Percentiles rank a stretch among this genome's conserved stretches.
phyloP scores from a whole-genome alignment of 2,888 invertebrate genomes.

The Leptinotarsa peninsularis region DNA sequence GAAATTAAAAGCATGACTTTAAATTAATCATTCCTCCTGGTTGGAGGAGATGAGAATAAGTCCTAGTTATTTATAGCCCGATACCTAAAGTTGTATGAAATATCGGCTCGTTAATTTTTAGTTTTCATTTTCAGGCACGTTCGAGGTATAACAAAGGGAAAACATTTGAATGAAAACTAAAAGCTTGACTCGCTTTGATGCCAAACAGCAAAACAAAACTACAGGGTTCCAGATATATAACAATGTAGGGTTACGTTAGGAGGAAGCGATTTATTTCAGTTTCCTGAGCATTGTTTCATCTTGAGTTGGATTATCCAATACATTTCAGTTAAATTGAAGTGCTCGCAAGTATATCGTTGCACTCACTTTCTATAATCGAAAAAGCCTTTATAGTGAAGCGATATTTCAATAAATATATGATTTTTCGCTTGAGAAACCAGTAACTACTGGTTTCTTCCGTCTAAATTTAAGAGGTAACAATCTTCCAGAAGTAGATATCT shows the following conservation, averaged over 20 bases:
- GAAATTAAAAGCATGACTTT: not conserved
- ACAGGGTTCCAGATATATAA: not conserved
- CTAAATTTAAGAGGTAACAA: too few species aligned
- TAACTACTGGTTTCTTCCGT: too few species aligned
- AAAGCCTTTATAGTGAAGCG: too few species aligned
- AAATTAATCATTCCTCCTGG: slow-evolving; percentile 11
- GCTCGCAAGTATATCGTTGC: too few species aligned
- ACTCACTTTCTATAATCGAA: too few species aligned
- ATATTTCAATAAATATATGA: too few species aligned
- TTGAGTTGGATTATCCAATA: not conserved
- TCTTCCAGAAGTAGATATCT: too few species aligned
- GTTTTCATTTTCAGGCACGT: slow-evolving; percentile 41
- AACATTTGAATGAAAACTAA: not conserved
- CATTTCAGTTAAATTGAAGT: not conserved
- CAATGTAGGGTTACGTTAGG: not conserved
- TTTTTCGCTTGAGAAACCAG: too few species aligned
- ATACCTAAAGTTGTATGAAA: slow-evolving; percentile 37
- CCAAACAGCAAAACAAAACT: slow-evolving; percentile 20
- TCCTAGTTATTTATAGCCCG: slow-evolving; percentile 32
- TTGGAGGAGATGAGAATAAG: slow-evolving; percentile 3
- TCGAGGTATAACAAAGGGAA: slow-evolving; percentile 30
- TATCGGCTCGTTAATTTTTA: slow-evolving; percentile 39
- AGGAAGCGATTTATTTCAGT: slow-evolving; percentile 1
- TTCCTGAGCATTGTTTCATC: slow-evolving; percentile 7
- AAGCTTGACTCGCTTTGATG: slow-evolving; percentile 22